Base-by-base conservation (phyloP, 2,797 vertebrate genomes). In the Denticeps clupeoides region DNA sequence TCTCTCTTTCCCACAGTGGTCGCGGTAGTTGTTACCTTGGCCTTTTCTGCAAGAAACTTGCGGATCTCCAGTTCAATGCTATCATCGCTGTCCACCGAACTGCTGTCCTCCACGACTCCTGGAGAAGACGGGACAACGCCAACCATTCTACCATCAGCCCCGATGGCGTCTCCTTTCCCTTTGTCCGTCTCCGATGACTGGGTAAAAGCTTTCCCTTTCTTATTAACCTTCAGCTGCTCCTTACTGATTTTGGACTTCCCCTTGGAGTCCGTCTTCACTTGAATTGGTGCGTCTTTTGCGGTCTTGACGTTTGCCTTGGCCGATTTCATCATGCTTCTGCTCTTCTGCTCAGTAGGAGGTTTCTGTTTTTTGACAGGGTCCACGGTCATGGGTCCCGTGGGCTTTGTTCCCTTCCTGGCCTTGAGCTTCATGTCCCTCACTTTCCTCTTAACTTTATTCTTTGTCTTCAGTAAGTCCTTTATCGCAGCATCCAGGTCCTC, bases 51-150 rank as follows among this genome's bases (percentile, higher is more conserved):
- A 56, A 97, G 67, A 59, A 97, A 99, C 64, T 58, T 89, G 51
- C 75, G 73, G 18, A 97, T 97, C 75, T 97, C 95, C 49, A 82
- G 89, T 59, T 99, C 93, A 0, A 97, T 97, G 81, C 93, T 91
- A 55, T 97, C 93, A 0, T 99, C 89, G 0, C 93, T 99, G 69
- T 97, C 92, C 12, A 91, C 83, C 0, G 89, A 87, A 32, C 91
- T 95, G 72, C 83, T 90, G 10, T 97, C 89, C 0, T 88, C 88
- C 1, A 75, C 41, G 0, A 63, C 49, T 26, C 62, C 59, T 46
- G 46, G 3, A 0, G 47, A 5, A 3, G 44, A 25, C 1, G 12
- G 59, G 4, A 16, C 58, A 7, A 56, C 38, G 9, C n/a, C 33
- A 10, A n/a, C 22, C 0, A 3, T 3, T n/a, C n/a, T 51, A 3